phyloP scores from a whole-genome alignment of 2,888 invertebrate species.

The Leucoma salicis region DNA sequence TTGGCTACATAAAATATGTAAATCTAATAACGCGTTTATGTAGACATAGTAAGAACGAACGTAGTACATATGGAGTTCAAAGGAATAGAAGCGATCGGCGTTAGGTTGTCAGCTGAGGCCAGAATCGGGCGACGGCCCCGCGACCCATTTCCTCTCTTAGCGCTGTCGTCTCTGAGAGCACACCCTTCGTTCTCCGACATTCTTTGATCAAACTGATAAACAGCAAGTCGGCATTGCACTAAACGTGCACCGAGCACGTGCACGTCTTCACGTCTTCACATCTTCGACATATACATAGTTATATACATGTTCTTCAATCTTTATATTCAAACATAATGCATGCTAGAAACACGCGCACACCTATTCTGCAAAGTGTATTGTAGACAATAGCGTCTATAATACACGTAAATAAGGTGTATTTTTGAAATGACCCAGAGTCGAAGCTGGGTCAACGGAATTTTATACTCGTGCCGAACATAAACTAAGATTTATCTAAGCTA shows the following conservation, averaged over 20 bases:
- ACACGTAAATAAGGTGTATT: slow-evolving; percentile 3
- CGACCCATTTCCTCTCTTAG: slow-evolving; percentile 68
- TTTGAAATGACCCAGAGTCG: slow-evolving; percentile 27
- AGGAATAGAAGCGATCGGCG: slow-evolving; percentile 46
- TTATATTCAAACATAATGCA: too few relatives aligned
- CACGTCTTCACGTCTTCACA: slow-evolving; percentile 11
- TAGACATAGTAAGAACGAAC: too few relatives aligned
- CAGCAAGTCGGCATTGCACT: slow-evolving; percentile 41
- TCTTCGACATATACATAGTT: background rate
- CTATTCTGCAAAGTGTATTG: slow-evolving; percentile 3
- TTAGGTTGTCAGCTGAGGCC: slow-evolving; percentile 59
- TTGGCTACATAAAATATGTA: too few relatives aligned
- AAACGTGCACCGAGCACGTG: slow-evolving; percentile 19
- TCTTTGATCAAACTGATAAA: slow-evolving; percentile 68
- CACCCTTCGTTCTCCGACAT: slow-evolving; percentile 43
- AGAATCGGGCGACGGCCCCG: slow-evolving; percentile 70
- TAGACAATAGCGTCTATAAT: background rate
- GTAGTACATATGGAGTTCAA: too few relatives aligned
- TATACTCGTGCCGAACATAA: slow-evolving; percentile 35
- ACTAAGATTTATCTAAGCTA: slow-evolving; percentile 35
- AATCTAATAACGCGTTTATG: too few relatives aligned
- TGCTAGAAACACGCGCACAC: background rate
- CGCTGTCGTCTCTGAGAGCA: slow-evolving; percentile 39
- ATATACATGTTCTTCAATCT: slow-evolving; percentile 8
- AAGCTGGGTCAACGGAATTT: slow-evolving; percentile 26